These are phyloP conservation scores for Machaerirhynchus nigripectus DNA, from an alignment of 2,113 vertebrate species.

Conservation along the genomic window DNA sequence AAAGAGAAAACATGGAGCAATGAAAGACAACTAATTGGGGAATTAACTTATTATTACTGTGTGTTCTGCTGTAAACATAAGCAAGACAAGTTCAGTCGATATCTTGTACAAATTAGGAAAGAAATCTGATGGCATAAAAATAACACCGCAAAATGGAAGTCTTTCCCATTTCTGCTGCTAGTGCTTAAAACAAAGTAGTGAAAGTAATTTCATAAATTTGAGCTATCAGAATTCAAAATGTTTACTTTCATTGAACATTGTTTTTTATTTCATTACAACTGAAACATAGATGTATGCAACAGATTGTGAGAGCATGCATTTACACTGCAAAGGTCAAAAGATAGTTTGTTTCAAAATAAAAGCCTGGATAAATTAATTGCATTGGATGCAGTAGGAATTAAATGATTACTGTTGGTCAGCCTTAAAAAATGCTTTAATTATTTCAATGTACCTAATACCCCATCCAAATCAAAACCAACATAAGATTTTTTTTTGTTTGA, in stretches of 20 bases:
- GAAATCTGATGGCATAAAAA: not conserved
- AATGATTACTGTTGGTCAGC: not conserved
- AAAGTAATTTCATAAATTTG: not conserved
- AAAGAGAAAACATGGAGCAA: constrained; percentile 16
- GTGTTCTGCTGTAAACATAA: not conserved
- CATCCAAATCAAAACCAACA: not conserved
- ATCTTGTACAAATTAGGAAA: not conserved
- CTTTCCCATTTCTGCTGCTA: not conserved
- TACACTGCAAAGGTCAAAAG: not conserved
- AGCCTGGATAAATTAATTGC: not conserved
- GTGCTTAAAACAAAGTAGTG: not conserved
- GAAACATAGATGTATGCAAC: not conserved
- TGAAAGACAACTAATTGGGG: not conserved
- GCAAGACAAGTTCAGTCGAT: not conserved
- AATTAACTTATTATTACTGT: not conserved
- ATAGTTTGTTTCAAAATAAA: not conserved
- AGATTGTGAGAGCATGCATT: not conserved
- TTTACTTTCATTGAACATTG: not conserved
- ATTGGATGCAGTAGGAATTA: not conserved
- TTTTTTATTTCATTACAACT: not conserved
- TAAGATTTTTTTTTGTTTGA: not conserved
- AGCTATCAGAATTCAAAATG: not conserved
- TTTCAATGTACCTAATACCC: not conserved
- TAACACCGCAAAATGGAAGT: not conserved
- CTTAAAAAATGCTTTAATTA: not conserved